Conservation (phyloP, 2,113 vertebrate species). For the Pituophis catenifer region DNA sequence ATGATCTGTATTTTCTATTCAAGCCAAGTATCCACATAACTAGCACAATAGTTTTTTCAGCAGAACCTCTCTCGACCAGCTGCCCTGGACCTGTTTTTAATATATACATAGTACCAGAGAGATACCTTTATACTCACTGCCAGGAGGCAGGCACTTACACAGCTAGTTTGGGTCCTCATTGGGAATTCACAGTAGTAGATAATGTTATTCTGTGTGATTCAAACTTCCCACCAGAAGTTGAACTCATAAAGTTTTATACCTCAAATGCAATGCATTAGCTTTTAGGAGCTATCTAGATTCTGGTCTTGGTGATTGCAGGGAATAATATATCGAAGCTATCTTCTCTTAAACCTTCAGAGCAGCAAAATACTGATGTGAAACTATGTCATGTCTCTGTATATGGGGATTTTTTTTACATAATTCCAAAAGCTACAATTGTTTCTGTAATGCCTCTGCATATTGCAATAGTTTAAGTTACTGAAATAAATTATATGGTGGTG, state of each 20-base stretch:
- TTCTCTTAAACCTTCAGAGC: not conserved
- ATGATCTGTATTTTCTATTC: not conserved
- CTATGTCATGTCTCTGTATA: not conserved
- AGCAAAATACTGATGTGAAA: not conserved
- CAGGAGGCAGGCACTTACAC: not conserved
- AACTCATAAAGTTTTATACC: not conserved
- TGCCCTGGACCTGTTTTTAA: not conserved
- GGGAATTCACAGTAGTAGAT: not conserved
- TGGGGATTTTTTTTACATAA: not conserved
- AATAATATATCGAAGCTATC: not conserved
- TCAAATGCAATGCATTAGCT: not conserved
- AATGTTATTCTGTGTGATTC: not conserved
- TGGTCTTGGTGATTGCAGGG: not conserved
- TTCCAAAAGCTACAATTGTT: not conserved
- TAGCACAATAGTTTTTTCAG: not conserved
- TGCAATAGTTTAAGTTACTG: not conserved
- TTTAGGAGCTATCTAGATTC: not conserved
- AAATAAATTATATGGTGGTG: not conserved
- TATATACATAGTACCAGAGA: not conserved
- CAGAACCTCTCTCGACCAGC: not conserved
- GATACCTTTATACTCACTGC: not conserved
- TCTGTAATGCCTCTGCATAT: not conserved
- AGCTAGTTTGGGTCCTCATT: not conserved
- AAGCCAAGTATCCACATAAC: not conserved
- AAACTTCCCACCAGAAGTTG: not conserved